A percentile compares a stretch with the other conserved stretches of the same genome.
phyloP scores from a whole-genome alignment of 53 echinoderm and acorn worm genomes.

The Arbacia lixula region DNA sequence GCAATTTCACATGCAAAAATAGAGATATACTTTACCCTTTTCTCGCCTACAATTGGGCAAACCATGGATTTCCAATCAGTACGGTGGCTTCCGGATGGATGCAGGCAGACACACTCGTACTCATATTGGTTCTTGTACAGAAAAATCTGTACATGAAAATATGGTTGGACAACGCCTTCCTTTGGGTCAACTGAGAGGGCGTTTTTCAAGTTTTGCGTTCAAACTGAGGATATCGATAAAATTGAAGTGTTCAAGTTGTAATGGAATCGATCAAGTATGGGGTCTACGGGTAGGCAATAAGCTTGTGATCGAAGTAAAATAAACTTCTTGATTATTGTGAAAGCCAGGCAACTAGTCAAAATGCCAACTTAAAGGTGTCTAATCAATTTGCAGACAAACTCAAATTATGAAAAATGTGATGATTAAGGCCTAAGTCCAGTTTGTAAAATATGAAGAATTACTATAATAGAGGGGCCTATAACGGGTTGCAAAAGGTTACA shows the following conservation, averaged over 20 bases:
- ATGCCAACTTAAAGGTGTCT: too few relatives aligned
- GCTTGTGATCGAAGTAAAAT: too few relatives aligned
- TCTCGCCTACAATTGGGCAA: neutral
- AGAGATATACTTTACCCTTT: neutral
- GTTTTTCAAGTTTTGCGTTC: neutral
- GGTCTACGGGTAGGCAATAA: too few relatives aligned
- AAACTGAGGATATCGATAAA: neutral
- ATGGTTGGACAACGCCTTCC: slow-evolving; percentile 35
- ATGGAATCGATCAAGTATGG: too few relatives aligned
- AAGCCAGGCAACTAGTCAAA: too few relatives aligned
- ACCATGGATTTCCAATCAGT: slow-evolving; percentile 24
- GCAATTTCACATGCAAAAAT: neutral
- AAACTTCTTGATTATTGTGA: too few relatives aligned
- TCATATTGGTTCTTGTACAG: neutral
- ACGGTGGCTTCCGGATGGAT: slow-evolving; percentile 29
- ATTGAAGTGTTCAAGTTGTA: neutral
- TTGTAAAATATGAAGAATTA: too few relatives aligned
- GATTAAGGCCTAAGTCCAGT: too few relatives aligned
- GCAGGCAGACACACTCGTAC: neutral
- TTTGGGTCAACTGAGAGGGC: slow-evolving; percentile 24
- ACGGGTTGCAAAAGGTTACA: too few relatives aligned
- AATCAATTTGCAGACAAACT: too few relatives aligned
- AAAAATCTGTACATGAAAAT: neutral
- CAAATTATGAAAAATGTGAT: too few relatives aligned
- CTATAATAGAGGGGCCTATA: too few relatives aligned